Evolutionary conservation across 2,888 invertebrate genomes (phyloP).

Genomic region (Melitaea athalia): DNA sequence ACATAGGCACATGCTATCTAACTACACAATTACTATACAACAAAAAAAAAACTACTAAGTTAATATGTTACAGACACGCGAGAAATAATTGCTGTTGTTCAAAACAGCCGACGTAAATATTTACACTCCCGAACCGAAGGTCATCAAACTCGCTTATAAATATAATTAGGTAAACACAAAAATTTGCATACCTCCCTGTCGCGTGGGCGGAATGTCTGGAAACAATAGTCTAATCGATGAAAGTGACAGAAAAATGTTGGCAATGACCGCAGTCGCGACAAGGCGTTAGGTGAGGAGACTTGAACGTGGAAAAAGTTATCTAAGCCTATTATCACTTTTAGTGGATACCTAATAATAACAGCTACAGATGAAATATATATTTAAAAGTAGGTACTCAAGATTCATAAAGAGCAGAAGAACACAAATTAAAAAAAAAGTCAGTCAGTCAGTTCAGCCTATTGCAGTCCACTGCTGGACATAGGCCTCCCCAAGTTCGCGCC

Average conservation of each 20-base stretch:
- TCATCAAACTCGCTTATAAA: conserved; percentile 14
- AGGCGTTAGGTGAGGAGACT: background rate
- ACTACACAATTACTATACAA: background rate
- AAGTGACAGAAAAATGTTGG: background rate
- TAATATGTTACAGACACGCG: background rate
- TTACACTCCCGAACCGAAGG: conserved; percentile 1
- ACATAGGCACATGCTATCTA: no score
- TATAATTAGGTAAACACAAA: background rate
- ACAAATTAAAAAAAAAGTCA: no score
- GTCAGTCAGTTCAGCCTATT: no score
- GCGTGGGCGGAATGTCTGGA: conserved; percentile 2
- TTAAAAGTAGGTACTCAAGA: no score
- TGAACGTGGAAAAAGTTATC: no score
- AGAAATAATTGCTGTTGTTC: background rate
- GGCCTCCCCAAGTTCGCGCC: no score
- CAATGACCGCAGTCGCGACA: background rate
- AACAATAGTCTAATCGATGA: conserved; percentile 3
- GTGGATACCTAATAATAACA: no score
- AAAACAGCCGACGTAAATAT: background rate
- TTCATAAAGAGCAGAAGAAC: no score
- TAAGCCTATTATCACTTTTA: no score
- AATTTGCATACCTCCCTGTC: background rate
- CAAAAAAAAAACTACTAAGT: background rate
- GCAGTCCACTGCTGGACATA: no score
- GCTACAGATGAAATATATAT: no score